Base-by-base conservation (phyloP, 92 coral and sea anemone species). In the Hydrozoanthus gracilis region DNA sequence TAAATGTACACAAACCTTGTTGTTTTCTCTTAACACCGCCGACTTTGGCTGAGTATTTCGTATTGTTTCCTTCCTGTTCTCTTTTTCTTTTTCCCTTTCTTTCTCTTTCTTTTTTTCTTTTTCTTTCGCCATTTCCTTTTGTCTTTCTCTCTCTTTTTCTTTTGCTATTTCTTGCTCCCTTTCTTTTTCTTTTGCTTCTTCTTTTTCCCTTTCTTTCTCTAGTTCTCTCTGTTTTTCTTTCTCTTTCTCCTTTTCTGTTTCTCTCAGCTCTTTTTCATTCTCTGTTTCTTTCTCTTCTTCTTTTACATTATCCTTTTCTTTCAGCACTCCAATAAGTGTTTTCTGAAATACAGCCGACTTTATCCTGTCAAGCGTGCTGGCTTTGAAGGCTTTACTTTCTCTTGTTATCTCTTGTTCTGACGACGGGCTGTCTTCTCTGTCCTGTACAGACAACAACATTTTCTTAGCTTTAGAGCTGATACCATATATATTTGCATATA, bases 291-390 rank as follows among this genome's bases (percentile, higher is more conserved):
- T 73, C 5, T 73, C n/a, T 18, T 73, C 39, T 50, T 73, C 46
- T 10, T 61, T 14, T 27, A 27, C 39, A 27, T 47, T 49, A 14
- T 50, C 46, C 10, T 78, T 60, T 71, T 58, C 83, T 11, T 4
- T 56, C 69, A 56, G 51, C 15, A 14, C 70, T 6, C 70, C 50
- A 56, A 60, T 60, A 54, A 45, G 15, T 60, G 69, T 78, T 16
- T 78, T 78, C 51, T 78, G 83, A 44, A 54, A 44, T 39, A 78
- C 83, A 11, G 83, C 67, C 39, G 83, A 78, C n/a, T 78, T 78
- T 11, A 60, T 35, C 18, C 83, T 78, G 54, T 78, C 50, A 44
- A 65, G 9, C 48, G 56, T 78, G 83, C 54, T 78, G 2, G n/a
- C 20, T 44, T 74, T 44, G 45, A 15, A n/a, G 11, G 50, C 56